Base-by-base conservation (phyloP, 2,113 vertebrate genomes). In the Anser cygnoides region DNA sequence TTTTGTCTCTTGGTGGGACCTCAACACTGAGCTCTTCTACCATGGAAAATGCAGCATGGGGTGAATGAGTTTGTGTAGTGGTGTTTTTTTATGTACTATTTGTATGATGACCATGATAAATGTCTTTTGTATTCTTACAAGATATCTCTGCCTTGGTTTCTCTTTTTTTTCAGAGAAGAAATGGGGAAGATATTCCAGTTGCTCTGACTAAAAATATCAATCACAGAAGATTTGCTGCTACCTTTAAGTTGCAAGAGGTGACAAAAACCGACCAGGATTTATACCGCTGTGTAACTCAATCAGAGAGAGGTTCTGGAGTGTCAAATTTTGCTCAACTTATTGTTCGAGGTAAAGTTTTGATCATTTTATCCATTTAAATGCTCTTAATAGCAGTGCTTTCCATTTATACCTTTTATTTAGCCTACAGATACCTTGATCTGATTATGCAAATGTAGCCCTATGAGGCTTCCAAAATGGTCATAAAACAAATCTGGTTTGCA, bases 251-350 rank as follows among this genome's bases (percentile, higher is more conserved):
- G 92, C 99, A 98, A 81, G 99, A 99, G 95, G 99, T 99, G 95
- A 99, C 98, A 66, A 99, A 98, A 98, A 98, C 98, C 1, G 99
- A 99, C 92, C 99, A 99, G 91, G 99, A 99, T 97, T 98, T 99
- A 87, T 99, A 99, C 84, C 99, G 99, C 89, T 99, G 99, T 39
- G 99, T 99, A 92, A 99, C 99, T 91, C 99, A 99, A 73, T 99
- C 99, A 57, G 99, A 99, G 71, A 98, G 99, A 58, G 99, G 99
- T 62, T 99, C 99, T 1, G 99, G 99, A 83, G 99, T 99, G 67
- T 99, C 99, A 50, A 99, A 99, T 97, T 99, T 99, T 87, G 99
- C 99, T 46, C 98, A 98, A 8, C 99, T 99, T 68, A 99, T 99
- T 72, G 99, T 99, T 93, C 98, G 99, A 99, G 99, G 99, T 99